These are phyloP conservation scores for Martes martes DNA, from an alignment of 2,113 vertebrate species.

Conservation along the genomic window DNA sequence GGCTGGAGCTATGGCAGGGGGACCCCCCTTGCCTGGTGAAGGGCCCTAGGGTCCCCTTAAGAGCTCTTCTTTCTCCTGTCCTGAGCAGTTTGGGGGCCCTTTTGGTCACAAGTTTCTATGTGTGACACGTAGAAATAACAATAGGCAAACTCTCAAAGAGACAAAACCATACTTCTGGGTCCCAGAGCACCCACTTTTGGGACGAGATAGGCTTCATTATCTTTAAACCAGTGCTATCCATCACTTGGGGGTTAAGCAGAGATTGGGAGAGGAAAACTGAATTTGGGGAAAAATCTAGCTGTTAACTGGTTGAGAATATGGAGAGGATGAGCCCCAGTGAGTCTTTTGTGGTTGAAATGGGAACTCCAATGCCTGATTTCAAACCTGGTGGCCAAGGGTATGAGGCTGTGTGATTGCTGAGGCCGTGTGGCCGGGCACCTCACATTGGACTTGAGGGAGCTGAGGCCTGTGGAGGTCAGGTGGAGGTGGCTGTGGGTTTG, in stretches of 20 bases:
- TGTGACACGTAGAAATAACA: neutral
- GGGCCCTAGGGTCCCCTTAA: neutral
- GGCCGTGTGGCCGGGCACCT: neutral
- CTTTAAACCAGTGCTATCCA: neutral
- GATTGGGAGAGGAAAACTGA: neutral
- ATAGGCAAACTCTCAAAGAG: neutral
- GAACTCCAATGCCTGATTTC: neutral
- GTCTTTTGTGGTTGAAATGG: neutral
- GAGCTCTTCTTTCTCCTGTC: neutral
- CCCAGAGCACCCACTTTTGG: neutral
- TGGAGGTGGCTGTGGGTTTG: neutral
- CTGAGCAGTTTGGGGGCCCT: neutral
- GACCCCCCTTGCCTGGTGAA: neutral
- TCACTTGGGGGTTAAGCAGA: neutral
- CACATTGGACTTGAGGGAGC: neutral
- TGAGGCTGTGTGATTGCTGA: neutral
- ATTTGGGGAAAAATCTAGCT: neutral
- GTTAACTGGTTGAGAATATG: neutral
- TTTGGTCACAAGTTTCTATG: neutral
- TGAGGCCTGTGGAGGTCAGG: neutral
- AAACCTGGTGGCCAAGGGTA: neutral
- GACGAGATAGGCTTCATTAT: neutral
- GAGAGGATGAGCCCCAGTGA: neutral
- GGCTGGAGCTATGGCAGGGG: neutral
- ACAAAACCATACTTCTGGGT: neutral